phyloP scores from a whole-genome alignment of 2,888 invertebrate species.

The Trichogramma dendrolimi region DNA sequence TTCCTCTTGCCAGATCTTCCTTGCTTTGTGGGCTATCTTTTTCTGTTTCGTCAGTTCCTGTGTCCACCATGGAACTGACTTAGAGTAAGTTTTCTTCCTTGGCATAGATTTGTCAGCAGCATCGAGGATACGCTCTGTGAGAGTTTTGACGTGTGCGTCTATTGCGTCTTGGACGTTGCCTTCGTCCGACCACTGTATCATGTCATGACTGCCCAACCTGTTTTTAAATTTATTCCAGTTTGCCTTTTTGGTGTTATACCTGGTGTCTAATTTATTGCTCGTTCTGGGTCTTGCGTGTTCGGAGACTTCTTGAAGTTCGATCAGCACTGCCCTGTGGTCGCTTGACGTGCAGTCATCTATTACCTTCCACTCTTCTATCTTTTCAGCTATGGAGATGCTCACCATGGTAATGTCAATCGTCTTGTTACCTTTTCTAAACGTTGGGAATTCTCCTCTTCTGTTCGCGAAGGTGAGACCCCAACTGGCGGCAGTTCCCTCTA shows the following conservation, averaged over 20 bases:
- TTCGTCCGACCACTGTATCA: background rate
- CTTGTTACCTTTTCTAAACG: background rate
- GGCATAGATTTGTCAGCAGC: background rate
- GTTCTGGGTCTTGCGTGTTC: background rate
- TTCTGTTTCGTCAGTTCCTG: background rate
- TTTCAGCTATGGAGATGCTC: too few species aligned
- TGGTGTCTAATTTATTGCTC: too few species aligned
- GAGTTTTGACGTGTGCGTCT: too few species aligned
- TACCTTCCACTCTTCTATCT: too few species aligned
- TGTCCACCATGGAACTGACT: slow-evolving; percentile 7
- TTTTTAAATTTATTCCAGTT: background rate
- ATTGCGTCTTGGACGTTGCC: background rate
- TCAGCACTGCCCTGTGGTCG: background rate
- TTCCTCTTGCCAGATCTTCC: background rate
- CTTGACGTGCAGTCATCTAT: background rate
- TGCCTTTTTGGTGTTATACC: background rate
- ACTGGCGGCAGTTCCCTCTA: background rate
- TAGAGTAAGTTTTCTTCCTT: background rate
- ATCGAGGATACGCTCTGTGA: background rate
- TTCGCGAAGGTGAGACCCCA: background rate
- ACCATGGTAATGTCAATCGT: background rate
- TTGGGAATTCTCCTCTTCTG: background rate
- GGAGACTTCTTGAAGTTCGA: background rate
- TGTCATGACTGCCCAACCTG: background rate
- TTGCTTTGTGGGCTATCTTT: background rate